A percentile compares a stretch with the other conserved stretches of the same genome.
phyloP scores from a whole-genome alignment of 2,797 vertebrate genomes.

The Onychomys leucogaster region DNA sequence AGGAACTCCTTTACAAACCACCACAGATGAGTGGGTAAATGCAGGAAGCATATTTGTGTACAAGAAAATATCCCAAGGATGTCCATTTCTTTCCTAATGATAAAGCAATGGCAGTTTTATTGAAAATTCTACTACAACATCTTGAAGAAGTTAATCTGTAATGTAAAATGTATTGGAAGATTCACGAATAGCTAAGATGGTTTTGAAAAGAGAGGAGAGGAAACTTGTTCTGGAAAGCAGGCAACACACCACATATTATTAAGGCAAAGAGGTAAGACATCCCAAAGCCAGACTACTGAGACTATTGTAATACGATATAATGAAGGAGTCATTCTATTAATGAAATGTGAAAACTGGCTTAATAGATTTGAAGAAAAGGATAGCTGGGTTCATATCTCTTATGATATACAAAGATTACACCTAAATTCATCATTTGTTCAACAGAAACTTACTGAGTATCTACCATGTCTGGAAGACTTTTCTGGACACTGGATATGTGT shows the following conservation, averaged over 20 bases:
- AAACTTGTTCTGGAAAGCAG: background rate
- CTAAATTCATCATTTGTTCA: background rate
- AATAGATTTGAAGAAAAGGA: background rate
- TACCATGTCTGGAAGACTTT: background rate
- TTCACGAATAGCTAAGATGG: background rate
- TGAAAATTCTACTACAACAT: background rate
- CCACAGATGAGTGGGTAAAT: background rate
- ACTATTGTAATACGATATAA: background rate
- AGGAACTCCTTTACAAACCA: background rate
- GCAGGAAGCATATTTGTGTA: background rate
- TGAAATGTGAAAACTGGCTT: background rate
- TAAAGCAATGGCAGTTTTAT: background rate
- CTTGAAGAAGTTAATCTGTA: background rate
- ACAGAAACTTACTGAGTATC: background rate
- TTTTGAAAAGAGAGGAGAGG: background rate
- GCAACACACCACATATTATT: background rate
- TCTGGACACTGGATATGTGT: background rate
- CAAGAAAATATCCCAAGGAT: background rate
- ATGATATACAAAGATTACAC: background rate
- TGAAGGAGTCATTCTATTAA: background rate
- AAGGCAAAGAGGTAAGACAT: background rate
- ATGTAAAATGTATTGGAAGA: background rate
- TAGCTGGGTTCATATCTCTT: background rate
- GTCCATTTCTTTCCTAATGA: background rate
- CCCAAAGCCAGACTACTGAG: background rate